Conservation (phyloP, 35 echinoderm and acorn worm genomes). For the Strongylocentrotus purpuratus region DNA sequence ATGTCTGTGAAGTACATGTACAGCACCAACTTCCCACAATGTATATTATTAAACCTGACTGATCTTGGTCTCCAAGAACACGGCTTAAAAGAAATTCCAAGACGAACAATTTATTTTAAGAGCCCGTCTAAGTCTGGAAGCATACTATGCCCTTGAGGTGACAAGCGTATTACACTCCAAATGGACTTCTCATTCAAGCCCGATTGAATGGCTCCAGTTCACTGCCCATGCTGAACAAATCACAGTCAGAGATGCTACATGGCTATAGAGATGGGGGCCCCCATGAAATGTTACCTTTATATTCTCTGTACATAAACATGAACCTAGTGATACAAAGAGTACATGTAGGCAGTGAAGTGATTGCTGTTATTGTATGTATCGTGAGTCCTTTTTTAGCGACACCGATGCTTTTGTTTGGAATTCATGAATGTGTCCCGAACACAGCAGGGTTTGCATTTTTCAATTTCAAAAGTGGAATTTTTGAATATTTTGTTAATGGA, state of each 20-base stretch:
- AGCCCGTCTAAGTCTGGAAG: neutral
- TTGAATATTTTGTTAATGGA: no score
- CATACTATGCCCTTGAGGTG: neutral
- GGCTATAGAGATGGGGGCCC: neutral
- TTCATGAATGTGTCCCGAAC: no score
- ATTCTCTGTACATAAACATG: neutral
- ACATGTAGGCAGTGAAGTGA: neutral
- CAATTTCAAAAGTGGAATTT: no score
- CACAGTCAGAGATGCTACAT: neutral
- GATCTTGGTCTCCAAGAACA: no score
- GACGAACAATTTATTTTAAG: neutral
- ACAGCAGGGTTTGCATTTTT: neutral
- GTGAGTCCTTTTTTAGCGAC: no score
- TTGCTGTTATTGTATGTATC: neutral
- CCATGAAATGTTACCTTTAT: neutral
- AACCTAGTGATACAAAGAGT: neutral
- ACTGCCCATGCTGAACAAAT: conserved; percentile 15
- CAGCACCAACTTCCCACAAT: no score
- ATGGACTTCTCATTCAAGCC: conserved; percentile 5
- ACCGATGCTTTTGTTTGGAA: no score
- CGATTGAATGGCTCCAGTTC: conserved; percentile 8
- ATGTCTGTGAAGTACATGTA: no score
- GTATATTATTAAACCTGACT: no score
- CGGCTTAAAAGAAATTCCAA: no score
- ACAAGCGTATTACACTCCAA: conserved; percentile 14